Conservation (phyloP, 2,888 invertebrate genomes). For the Scaptomyza cyrtandrae region DNA sequence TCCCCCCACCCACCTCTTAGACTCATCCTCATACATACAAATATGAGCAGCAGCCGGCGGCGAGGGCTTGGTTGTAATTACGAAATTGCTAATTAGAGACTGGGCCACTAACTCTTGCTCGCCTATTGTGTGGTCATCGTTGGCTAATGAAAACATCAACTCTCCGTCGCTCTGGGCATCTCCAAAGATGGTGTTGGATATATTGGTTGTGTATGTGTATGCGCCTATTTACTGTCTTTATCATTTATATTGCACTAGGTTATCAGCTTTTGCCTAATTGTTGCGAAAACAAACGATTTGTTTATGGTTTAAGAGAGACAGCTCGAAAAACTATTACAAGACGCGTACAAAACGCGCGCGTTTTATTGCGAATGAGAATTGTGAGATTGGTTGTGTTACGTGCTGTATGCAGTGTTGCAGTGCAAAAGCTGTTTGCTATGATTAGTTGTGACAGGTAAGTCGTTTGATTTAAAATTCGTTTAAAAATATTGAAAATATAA, state of each 20-base stretch:
- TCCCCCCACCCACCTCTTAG: no score
- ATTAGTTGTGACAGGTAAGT: not conserved
- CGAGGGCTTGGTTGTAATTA: conserved; percentile 63
- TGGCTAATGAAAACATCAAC: conserved; percentile 64
- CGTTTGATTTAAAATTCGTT: not conserved
- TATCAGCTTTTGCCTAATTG: conserved; percentile 22
- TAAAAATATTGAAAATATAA: not conserved
- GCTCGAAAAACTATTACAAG: conserved; percentile 20
- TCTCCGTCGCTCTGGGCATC: conserved; percentile 36
- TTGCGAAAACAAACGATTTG: conserved; percentile 6
- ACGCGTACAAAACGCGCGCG: conserved; percentile 26
- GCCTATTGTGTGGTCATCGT: conserved; percentile 52
- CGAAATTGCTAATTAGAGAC: conserved; percentile 71
- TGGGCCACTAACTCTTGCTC: conserved; percentile 20
- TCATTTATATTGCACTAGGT: conserved; percentile 12
- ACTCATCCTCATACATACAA: not conserved
- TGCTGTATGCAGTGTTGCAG: conserved; percentile 17
- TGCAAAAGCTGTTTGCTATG: conserved; percentile 48
- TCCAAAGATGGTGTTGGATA: conserved; percentile 25
- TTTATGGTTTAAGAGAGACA: not conserved
- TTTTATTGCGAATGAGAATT: conserved; percentile 13
- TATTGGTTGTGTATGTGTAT: not conserved
- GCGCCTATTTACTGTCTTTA: conserved; percentile 17
- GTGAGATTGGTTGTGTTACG: conserved; percentile 41
- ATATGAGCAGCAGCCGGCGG: conserved; percentile 2